Conservation (phyloP, 2,797 vertebrate genomes). For the Enoplosus armatus region DNA sequence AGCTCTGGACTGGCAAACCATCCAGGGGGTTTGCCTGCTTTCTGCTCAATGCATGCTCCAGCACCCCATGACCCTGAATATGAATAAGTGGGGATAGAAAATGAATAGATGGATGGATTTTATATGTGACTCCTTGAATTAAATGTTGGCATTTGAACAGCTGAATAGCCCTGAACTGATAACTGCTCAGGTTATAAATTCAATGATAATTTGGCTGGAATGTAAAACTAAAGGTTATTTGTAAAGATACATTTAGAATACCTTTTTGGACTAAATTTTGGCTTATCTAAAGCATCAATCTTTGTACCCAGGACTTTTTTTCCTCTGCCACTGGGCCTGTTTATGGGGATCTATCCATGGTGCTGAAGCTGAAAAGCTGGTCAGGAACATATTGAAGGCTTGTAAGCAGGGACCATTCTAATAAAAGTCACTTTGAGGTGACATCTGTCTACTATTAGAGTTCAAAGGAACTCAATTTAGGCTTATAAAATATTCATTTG, state of each 20-base stretch:
- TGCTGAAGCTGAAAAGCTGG: slow-evolving; percentile 64
- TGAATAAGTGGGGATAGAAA: slow-evolving; percentile 49
- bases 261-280: background rate
- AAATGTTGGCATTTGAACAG: slow-evolving; percentile 12
- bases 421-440: slow-evolving; percentile 56
- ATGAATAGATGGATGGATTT: slow-evolving; percentile 33
- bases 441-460: slow-evolving; percentile 30
- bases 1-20: slow-evolving; percentile 55
- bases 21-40: slow-evolving; percentile 48
- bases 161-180: background rate
- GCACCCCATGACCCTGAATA: slow-evolving; percentile 67
- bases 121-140: slow-evolving; percentile 25
- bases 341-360: slow-evolving; percentile 71
- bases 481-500: slow-evolving; percentile 34
- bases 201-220: background rate
- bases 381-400: slow-evolving; percentile 24
- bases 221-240: background rate
- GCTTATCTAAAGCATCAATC: background rate
- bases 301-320: background rate
- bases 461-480: slow-evolving; percentile 39
- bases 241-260: background rate
- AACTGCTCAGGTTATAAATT: background rate
- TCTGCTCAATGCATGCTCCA: slow-evolving; percentile 50
- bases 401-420: slow-evolving; percentile 28
- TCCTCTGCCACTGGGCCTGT: background rate